Conservation (phyloP, 1,140 invertebrate genomes). For the Lucilia sericata region DNA sequence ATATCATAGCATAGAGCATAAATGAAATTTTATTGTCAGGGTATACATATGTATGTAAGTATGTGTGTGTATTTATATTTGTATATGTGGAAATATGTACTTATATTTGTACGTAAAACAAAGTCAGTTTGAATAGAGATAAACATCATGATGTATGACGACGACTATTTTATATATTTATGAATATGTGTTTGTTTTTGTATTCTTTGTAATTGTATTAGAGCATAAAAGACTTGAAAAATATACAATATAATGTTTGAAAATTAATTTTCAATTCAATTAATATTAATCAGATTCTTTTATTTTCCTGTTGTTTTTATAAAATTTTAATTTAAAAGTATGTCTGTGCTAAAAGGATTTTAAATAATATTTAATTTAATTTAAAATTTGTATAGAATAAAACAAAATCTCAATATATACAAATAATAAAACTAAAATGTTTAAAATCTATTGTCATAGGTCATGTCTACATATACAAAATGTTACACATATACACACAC, state of each 20-base stretch:
- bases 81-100: not conserved
- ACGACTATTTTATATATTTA: not conserved
- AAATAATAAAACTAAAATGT: not conserved
- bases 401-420: not conserved
- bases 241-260: not conserved
- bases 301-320: not conserved
- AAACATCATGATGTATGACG: not conserved
- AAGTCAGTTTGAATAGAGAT: not conserved
- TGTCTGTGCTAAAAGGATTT: slow-evolving; percentile 20
- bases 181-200: not conserved
- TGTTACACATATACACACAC: not conserved
- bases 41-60: not conserved
- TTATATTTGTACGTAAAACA: not conserved
- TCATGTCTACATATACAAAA: slow-evolving; percentile 4
- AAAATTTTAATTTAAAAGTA: not conserved
- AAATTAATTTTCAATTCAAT: slow-evolving; percentile 21
- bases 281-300: slow-evolving; percentile 1
- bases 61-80: not conserved
- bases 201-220: slow-evolving; percentile 20
- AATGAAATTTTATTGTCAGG: not conserved
- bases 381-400: not conserved
- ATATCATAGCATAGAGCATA: not conserved
- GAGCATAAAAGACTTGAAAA: slow-evolving; percentile 18
- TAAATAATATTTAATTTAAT: not conserved
- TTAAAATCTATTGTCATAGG: slow-evolving; percentile 25